Base-by-base conservation (phyloP, 2,888 invertebrate species). In the Podotricha telesiphe region DNA sequence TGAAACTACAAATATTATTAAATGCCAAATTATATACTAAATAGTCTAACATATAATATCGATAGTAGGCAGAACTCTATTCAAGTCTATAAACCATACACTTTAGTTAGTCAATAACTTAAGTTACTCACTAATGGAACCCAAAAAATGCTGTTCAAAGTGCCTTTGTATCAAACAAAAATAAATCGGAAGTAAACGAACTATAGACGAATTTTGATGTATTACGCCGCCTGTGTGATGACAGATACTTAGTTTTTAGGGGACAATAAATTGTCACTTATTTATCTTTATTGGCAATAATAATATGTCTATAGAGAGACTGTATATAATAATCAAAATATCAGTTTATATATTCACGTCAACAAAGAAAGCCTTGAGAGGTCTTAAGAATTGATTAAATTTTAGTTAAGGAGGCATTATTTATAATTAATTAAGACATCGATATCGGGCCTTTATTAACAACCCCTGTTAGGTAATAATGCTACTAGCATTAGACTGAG, bases 391-490 rank as follows among this genome's bases (percentile, higher is more conserved):
- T 51, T 13, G 22, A 51, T 22, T 34, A 17, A 34, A 34, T 55
- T 55, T 34, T 2, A 55, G 55, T 55, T 17, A 17, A 47, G 20
- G 3, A 28, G n/a, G 11, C 13, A 34, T 55, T 55, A 34, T 55
- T 55, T 55, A 55, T 55, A 55, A 55, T 55, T 37, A 37, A 55
- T 19, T 55, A 55, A 37, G 55, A 55, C 17, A 37, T 55, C 55
- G 34, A 55, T 55, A 34, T 19, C 34, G 13, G 37, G 6, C 11
- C 34, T 34, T 13, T 17, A 6, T 37, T 37, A 37, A 55, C 13
- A 10, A 55, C 34, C 37, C 55, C 37, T 11, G 53, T 53, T 28
- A 53, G 53, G 7, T 53, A 53, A 53, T 53, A 0, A 34, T 34
- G 34, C 28, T 34, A 37, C 34, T 17, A 17, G 37, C 55, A 17